These are phyloP conservation scores for Vanessa tameamea DNA, from an alignment of 1,140 invertebrate genomes.

Conservation along the genomic window DNA sequence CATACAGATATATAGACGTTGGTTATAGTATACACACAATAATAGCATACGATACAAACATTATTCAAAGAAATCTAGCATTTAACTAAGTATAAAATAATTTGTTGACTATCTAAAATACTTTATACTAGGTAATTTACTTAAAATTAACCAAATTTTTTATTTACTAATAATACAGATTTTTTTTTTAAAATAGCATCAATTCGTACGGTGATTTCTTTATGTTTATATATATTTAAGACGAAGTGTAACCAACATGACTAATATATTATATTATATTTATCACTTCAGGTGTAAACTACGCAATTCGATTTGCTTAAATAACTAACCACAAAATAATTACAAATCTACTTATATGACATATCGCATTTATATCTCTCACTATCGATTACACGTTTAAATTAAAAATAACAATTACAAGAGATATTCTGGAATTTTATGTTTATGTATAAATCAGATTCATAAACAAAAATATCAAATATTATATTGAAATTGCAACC, in stretches of 20 bases:
- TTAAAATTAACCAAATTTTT: slow-evolving; percentile 13
- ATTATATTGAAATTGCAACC: too few species aligned
- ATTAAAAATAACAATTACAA: neutral
- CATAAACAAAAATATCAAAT: too few species aligned
- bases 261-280: neutral
- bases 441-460: neutral
- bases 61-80: slow-evolving; percentile 16
- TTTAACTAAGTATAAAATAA: slow-evolving; percentile 31
- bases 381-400: slow-evolving; percentile 22
- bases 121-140: slow-evolving; percentile 20
- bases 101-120: slow-evolving; percentile 31
- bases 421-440: neutral
- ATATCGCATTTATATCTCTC: slow-evolving; percentile 12
- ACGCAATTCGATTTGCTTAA: neutral
- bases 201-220: neutral
- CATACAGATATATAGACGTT: too few species aligned
- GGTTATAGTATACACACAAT: neutral
- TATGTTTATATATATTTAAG: neutral
- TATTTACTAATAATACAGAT: neutral
- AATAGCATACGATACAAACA: slow-evolving; percentile 7
- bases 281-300: neutral
- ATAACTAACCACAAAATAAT: slow-evolving; percentile 1
- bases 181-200: neutral
- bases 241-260: neutral
- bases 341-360: slow-evolving; percentile 4